Evolutionary conservation across 2,113 vertebrate species (phyloP).

Genomic region (Felis chaus): DNA sequence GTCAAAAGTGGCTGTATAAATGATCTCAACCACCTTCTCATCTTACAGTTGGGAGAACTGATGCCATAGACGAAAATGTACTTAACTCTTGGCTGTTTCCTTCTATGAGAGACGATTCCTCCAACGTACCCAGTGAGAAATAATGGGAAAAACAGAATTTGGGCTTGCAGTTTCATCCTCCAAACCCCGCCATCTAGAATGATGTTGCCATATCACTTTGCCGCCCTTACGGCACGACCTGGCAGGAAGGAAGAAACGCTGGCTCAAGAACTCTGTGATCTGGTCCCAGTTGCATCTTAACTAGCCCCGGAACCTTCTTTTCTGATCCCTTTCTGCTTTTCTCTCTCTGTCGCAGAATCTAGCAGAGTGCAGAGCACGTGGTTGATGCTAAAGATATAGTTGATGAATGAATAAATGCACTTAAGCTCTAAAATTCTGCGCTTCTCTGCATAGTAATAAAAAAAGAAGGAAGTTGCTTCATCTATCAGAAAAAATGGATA

Average conservation of each 20-base stretch:
- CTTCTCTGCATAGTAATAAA: slow-evolving; percentile 32
- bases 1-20: background rate
- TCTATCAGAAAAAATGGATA: slow-evolving; percentile 52
- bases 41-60: background rate
- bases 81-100: background rate
- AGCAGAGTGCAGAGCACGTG: background rate
- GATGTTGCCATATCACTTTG: background rate
- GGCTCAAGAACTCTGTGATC: background rate
- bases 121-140: background rate
- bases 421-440: slow-evolving; percentile 46
- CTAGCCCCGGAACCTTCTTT: background rate
- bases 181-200: background rate
- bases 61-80: background rate
- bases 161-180: background rate
- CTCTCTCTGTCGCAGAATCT: background rate
- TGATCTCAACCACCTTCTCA: background rate
- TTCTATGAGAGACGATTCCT: background rate
- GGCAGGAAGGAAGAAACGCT: background rate
- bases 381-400: background rate
- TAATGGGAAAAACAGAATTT: background rate
- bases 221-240: too few species aligned
- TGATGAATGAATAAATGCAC: slow-evolving; percentile 63
- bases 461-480: slow-evolving; percentile 41
- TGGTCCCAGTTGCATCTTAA: background rate
- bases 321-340: background rate